These are phyloP conservation scores for Dermochelys coriacea DNA, from an alignment of 2,797 vertebrate genomes.

Conservation along the genomic window DNA sequence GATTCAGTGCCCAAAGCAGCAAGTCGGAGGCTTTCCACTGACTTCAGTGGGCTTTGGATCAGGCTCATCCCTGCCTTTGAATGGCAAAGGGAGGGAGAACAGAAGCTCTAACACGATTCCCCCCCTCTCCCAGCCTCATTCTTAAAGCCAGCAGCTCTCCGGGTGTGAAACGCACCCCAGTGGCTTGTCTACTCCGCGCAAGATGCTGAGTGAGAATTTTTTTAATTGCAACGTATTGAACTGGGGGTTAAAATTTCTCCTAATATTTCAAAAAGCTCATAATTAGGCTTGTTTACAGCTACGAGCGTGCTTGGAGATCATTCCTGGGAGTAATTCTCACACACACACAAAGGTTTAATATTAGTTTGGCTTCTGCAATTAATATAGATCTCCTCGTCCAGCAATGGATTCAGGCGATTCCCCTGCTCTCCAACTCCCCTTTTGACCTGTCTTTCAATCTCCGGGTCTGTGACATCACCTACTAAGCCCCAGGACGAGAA, in stretches of 20 bases:
- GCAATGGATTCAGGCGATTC: not conserved
- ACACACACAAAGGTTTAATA: not conserved
- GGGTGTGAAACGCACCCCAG: too few relatives aligned
- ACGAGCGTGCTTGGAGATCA: not conserved
- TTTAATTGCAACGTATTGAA: not conserved
- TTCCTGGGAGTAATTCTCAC: not conserved
- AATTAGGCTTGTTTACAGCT: not conserved
- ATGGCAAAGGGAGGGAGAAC: not conserved
- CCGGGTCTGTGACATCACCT: not conserved
- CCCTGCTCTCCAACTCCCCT: not conserved
- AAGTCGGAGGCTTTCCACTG: not conserved
- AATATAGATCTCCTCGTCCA: not conserved
- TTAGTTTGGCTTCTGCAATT: not conserved
- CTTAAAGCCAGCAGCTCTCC: not conserved
- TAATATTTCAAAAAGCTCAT: not conserved
- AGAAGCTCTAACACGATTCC: not conserved
- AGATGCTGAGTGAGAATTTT: not conserved
- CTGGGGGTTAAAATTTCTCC: not conserved
- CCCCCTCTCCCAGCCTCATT: too few relatives aligned
- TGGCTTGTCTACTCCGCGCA: not conserved
- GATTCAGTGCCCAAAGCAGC: not conserved
- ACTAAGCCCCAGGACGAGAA: not conserved
- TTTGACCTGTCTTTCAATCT: not conserved
- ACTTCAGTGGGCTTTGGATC: not conserved
- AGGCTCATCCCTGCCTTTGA: too few relatives aligned